phyloP scores from a whole-genome alignment of 2,797 vertebrate genomes.

The Siniperca obscura region DNA sequence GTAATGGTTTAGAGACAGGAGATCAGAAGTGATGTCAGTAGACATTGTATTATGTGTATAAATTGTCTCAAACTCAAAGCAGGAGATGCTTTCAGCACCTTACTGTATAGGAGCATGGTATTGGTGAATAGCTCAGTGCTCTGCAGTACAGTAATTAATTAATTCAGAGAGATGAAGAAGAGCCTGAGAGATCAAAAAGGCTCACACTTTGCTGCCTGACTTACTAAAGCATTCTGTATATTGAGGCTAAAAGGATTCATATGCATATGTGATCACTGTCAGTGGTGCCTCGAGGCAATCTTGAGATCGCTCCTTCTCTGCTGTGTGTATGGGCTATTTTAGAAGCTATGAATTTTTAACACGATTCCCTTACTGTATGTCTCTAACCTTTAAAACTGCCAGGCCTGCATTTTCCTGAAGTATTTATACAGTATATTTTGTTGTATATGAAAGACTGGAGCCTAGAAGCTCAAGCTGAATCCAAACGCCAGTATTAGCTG shows the following conservation, averaged over 20 bases:
- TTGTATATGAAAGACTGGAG: not conserved
- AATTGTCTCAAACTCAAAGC: not conserved
- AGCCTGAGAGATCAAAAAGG: not conserved
- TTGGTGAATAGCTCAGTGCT: not conserved
- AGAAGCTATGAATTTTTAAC: conserved; percentile 56
- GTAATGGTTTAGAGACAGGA: not conserved
- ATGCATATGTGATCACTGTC: not conserved
- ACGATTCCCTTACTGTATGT: not conserved
- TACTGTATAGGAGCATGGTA: not conserved
- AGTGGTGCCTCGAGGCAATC: not conserved
- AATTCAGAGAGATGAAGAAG: not conserved
- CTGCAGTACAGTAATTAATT: conserved; percentile 18
- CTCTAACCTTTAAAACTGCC: conserved; percentile 16
- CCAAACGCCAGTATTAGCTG: not conserved
- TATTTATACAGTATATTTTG: not conserved
- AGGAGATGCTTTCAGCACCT: not conserved
- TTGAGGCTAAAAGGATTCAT: not conserved
- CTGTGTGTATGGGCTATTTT: conserved; percentile 29
- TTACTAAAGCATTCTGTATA: not conserved
- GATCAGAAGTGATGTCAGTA: not conserved
- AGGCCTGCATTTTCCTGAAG: not conserved
- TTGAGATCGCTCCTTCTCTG: not conserved
- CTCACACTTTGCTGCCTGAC: not conserved
- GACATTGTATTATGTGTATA: not conserved
- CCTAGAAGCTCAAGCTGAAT: not conserved